A percentile compares a stretch with the other conserved stretches of the same genome.
phyloP scores from a whole-genome alignment of 2,797 vertebrate genomes.

The Liasis olivaceus region DNA sequence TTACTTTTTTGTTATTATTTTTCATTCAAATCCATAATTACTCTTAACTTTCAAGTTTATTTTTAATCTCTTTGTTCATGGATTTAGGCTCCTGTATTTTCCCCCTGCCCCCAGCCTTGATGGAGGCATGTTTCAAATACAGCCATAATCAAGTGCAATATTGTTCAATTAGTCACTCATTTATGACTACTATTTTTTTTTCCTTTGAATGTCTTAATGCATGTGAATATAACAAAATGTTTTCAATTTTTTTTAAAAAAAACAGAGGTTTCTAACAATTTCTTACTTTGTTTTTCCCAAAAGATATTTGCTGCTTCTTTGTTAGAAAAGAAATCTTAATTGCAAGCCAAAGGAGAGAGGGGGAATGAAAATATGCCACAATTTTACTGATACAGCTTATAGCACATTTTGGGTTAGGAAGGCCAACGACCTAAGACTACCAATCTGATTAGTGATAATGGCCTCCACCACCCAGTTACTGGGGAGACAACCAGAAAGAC shows the following conservation, averaged over 20 bases:
- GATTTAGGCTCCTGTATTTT: slow-evolving; percentile 24
- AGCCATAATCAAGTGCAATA: slow-evolving; percentile 42
- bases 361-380: background rate
- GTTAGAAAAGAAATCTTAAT: slow-evolving; percentile 22
- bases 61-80: slow-evolving; percentile 38
- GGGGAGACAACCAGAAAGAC: background rate
- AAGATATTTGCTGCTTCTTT: slow-evolving; percentile 36
- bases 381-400: background rate
- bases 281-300: slow-evolving; percentile 36
- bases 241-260: background rate
- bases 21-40: slow-evolving; percentile 32
- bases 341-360: background rate
- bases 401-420: background rate
- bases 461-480: background rate
- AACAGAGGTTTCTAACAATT: slow-evolving; percentile 17
- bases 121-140: slow-evolving; percentile 22
- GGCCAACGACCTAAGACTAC: too few relatives aligned
- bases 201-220: slow-evolving; percentile 28
- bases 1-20: slow-evolving; percentile 50
- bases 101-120: background rate
- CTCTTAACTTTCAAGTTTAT: slow-evolving; percentile 39
- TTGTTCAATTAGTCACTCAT: slow-evolving; percentile 52
- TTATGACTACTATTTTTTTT: slow-evolving; percentile 13
- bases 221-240: slow-evolving; percentile 41
- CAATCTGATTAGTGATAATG: background rate